Evolutionary conservation across 2,888 invertebrate species (phyloP), one percentile per base, ranked within the genome.

Genomic region (Marronus borbonicus): DNA sequence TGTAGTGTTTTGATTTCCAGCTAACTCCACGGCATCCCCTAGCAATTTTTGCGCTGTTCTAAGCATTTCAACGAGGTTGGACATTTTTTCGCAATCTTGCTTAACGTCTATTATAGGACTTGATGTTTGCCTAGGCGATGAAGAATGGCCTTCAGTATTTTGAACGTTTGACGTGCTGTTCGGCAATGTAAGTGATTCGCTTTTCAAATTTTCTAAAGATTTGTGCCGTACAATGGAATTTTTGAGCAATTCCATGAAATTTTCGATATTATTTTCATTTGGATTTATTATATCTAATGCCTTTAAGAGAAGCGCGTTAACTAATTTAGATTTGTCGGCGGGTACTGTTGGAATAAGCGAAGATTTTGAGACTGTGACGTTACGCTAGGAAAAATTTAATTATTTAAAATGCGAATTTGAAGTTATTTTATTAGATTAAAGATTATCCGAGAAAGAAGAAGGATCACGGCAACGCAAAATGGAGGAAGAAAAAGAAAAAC

Each of bases 321-420:
- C 66, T 31, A 58, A n/a, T 44, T 39, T 12, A 10, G 66, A 39
- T 66, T 68, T 76, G 17, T 55, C 66, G 14, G 39, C 52, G 10
- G 76, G 66, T 66, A 76, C 36, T 39, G 66, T 66, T 52, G 66
- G 76, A 20, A 76, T 55, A 14, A 76, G 52, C 3, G 52, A 39
- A 14, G 55, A 66, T 68, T 66, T 76, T n/a, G 76, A 66, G 7
- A 66, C 24, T 5, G 76, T 58, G 1, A 66, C 66, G 20, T 66
- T 66, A 39, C 66, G 58, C 76, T 76, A 55, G 7, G 52, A 68
- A 52, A 52, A 17, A 31, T 31, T 10, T 66, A 17, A 39, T 39
- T 0, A 39, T n/a, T 31, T 28, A 28, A 28, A 28, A 28, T 28
- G 28, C 3, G 3, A 28, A 28, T 28, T 28, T 28, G 28, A 28